Conservation (phyloP, 2,113 vertebrate species). For the Globicephala melas region DNA sequence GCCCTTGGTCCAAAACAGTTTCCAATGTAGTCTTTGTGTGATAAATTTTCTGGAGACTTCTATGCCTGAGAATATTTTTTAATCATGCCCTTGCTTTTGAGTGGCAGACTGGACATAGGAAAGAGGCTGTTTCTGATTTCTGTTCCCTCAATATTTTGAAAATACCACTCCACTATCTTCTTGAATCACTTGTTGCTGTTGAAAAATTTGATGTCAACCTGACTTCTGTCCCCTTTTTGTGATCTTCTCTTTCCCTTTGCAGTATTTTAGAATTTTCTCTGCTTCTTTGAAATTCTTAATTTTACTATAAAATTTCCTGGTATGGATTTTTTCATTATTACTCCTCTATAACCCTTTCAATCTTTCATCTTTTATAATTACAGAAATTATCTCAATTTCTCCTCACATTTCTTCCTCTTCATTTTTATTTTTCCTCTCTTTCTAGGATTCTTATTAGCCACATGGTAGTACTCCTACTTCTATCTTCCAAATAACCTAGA, state of each 20-base stretch:
- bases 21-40: not conserved
- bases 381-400: not conserved
- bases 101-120: not conserved
- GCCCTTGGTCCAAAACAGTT: not conserved
- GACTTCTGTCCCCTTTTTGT: not conserved
- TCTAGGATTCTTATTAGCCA: not conserved
- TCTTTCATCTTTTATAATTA: not conserved
- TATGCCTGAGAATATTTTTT: not conserved
- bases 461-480: not conserved
- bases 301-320: not conserved
- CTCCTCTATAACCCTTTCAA: not conserved
- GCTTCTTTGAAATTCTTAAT: not conserved
- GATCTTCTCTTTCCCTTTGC: not conserved
- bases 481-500: not conserved
- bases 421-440: not conserved
- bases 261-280: not conserved
- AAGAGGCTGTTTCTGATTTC: not conserved
- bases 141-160: not conserved
- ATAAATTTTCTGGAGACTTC: not conserved
- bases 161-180: not conserved
- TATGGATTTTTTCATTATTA: not conserved
- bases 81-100: not conserved
- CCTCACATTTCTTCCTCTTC: not conserved
- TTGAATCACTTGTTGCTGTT: not conserved
- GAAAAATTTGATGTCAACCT: not conserved